Base-by-base conservation (phyloP, 92 coral and sea anemone species). In the Muricea muricata region DNA sequence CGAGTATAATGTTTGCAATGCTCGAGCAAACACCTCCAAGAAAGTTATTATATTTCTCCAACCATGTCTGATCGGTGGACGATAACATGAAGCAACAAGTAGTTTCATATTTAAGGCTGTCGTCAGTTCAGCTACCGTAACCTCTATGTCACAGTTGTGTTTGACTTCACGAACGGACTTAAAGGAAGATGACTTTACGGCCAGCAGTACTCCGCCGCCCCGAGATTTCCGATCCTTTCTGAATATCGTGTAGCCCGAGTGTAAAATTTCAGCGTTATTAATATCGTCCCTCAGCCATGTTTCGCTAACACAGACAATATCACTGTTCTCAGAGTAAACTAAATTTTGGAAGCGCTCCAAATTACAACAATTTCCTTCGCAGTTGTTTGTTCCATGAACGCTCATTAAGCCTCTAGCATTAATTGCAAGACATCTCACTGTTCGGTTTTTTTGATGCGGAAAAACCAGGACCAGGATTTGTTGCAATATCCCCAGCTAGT, bases 241-340 rank as follows among this genome's bases (percentile, higher is more conserved):
- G 84, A 42, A 84, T 81, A 84, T 84, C 11, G 74, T 29, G 52
- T 54, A 85, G 23, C 89, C 78, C n/a, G 50, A 41, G 65, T 85
- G 73, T 45, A 65, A 33, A 33, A 65, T 65, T 65, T 65, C 72
- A 13, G 34, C n/a, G 33, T 65, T 33, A 9, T 11, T 34, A 33
- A 65, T 23, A 34, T 33, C 75, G 10, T 85, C 63, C 41, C 67
- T 65, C 23, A 85, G 71, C 88, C 88, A 84, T 7, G 88, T 84
- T 31, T n/a, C n/a, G n/a, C n/a, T n/a, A n/a, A n/a, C n/a, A n/a
- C n/a, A n/a, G n/a, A n/a, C n/a, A n/a, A n/a, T n/a, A n/a, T n/a
- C n/a, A n/a, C n/a, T n/a, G n/a, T n/a, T n/a, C n/a, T n/a, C n/a
- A n/a, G n/a, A n/a, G n/a, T n/a, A n/a, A n/a, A n/a, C n/a, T n/a